A percentile compares a stretch with the other conserved stretches of the same genome.
Evolutionary conservation across 2,797 vertebrate species (phyloP).

Genomic region (Bradypodion pumilum): DNA sequence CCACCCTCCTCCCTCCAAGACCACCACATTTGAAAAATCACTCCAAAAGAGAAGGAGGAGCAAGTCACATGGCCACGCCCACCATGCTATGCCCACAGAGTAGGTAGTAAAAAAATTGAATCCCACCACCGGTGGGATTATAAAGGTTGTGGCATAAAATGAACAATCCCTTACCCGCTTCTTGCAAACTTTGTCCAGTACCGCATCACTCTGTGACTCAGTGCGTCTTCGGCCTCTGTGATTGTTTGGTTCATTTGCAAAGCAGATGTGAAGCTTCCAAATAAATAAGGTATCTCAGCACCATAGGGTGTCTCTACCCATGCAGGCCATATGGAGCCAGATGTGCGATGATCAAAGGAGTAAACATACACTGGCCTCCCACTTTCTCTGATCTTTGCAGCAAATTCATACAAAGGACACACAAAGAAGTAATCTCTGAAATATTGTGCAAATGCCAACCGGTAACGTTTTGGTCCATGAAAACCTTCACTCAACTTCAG

Average conservation of each 20-base stretch:
- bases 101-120: no score
- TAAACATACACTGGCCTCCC: conserved; percentile 70
- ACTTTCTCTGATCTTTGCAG: conserved; percentile 63
- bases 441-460: conserved; percentile 66
- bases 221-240: conserved; percentile 71
- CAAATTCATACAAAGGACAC: conserved; percentile 73
- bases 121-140: no score
- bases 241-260: conserved; percentile 34
- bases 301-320: conserved; percentile 81
- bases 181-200: conserved; percentile 81
- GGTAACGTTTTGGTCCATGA: conserved; percentile 63
- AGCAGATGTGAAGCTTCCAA: conserved; percentile 72
- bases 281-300: conserved; percentile 81
- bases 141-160: neutral
- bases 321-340: conserved; percentile 75
- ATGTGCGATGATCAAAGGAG: conserved; percentile 76
- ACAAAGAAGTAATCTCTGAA: conserved; percentile 67
- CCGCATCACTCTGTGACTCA: conserved; percentile 78
- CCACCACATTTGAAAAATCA: no score
- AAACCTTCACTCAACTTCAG: conserved; percentile 76
- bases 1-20: no score
- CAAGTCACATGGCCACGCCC: no score
- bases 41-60: no score
- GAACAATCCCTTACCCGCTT: conserved; percentile 70
- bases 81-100: no score